A percentile compares a stretch with the other conserved stretches of the same genome.
Evolutionary conservation across 2,888 invertebrate genomes (phyloP).

Genomic region (Melangyna quadrimaculata): DNA sequence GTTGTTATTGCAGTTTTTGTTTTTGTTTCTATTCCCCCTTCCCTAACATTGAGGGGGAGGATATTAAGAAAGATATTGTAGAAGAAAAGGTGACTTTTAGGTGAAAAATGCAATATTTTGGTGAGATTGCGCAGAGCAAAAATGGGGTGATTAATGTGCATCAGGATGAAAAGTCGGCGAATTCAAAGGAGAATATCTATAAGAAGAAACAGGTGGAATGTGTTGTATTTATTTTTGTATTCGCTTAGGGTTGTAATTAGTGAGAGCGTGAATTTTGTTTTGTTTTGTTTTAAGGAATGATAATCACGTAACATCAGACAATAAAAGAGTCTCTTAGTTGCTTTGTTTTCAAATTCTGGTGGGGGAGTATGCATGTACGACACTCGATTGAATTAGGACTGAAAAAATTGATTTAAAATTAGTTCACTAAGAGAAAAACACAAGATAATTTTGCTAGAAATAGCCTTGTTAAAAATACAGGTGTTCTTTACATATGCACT

Average conservation of each 20-base stretch:
- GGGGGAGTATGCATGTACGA: neutral
- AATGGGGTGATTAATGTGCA: neutral
- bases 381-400: neutral
- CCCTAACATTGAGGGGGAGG: neutral
- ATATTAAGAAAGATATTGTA: neutral
- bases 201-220: slow-evolving; percentile 57
- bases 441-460: no score
- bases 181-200: slow-evolving; percentile 30
- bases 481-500: no score
- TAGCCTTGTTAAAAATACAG: no score
- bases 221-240: neutral
- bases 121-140: slow-evolving; percentile 56
- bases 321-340: neutral
- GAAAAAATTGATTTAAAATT: neutral
- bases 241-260: slow-evolving; percentile 39
- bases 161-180: slow-evolving; percentile 42
- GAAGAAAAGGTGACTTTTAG: slow-evolving; percentile 8
- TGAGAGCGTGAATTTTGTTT: slow-evolving; percentile 34
- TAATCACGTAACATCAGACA: slow-evolving; percentile 8
- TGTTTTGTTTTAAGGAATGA: neutral
- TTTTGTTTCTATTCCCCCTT: neutral
- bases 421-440: no score
- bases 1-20: slow-evolving; percentile 7
- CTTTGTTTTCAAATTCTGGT: slow-evolving; percentile 8
- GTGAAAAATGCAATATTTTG: slow-evolving; percentile 25